A percentile compares a stretch with the other conserved stretches of the same genome.
phyloP scores from a whole-genome alignment of 2,797 vertebrate genomes.

The Discoglossus pictus region DNA sequence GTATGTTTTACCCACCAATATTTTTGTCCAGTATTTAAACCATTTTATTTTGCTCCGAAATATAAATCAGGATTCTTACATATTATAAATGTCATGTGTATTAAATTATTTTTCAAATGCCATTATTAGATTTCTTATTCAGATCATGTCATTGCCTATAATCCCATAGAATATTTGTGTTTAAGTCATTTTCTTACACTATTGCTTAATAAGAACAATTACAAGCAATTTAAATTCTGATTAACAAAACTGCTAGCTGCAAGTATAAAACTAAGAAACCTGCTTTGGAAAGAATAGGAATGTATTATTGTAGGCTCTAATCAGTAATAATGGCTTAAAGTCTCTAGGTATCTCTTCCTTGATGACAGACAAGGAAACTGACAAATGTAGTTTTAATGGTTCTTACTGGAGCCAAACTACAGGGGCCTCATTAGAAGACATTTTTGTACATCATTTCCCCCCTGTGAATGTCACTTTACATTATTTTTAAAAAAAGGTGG shows the following conservation, averaged over 20 bases:
- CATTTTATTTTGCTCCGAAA: too few species aligned
- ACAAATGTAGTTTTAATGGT: slow-evolving; percentile 61
- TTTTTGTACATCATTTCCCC: slow-evolving; percentile 65
- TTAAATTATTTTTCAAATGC: too few species aligned
- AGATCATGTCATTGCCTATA: too few species aligned
- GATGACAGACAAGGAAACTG: slow-evolving; percentile 60
- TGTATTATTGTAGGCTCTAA: slow-evolving; percentile 59
- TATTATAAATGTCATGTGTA: too few species aligned
- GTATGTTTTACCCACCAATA: too few species aligned
- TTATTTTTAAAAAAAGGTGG: slow-evolving; percentile 64
- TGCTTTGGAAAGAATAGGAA: slow-evolving; percentile 43
- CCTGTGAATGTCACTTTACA: slow-evolving; percentile 66
- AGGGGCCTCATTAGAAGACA: slow-evolving; percentile 66
- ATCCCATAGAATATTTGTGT: too few species aligned
- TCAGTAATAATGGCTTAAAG: slow-evolving; percentile 58
- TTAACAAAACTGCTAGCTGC: slow-evolving; percentile 3
- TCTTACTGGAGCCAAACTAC: slow-evolving; percentile 63
- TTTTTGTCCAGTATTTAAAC: too few species aligned
- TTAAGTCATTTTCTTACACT: too few species aligned
- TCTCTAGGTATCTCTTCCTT: slow-evolving; percentile 58
- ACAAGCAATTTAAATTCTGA: slow-evolving; percentile 11
- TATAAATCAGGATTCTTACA: too few species aligned
- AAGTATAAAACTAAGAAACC: slow-evolving; percentile 13
- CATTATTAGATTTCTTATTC: too few species aligned
- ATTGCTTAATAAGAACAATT: too few species aligned